Percentiles rank a stretch among this genome's conserved stretches.
Conservation (phyloP, 2,113 vertebrate species). For the Xiphophorus couchianus region DNA sequence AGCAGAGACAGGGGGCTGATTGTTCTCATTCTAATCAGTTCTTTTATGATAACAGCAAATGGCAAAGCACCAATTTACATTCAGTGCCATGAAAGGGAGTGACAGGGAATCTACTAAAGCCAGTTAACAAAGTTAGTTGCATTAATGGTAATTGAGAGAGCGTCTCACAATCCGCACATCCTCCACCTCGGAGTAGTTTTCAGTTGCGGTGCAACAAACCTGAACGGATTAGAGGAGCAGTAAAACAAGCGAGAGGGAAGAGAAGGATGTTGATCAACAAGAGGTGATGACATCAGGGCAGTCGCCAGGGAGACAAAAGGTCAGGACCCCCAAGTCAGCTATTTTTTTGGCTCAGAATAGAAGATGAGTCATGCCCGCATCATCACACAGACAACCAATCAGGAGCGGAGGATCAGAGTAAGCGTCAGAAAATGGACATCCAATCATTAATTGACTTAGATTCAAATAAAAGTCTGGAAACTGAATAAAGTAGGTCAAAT, state of each 20-base stretch:
- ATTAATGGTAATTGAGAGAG: background rate
- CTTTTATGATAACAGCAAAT: background rate
- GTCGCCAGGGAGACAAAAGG: constrained; percentile 69
- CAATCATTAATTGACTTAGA: constrained; percentile 17
- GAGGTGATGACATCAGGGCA: constrained; percentile 46
- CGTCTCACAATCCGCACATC: too few species aligned
- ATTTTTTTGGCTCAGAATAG: constrained; percentile 57
- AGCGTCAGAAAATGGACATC: constrained; percentile 17
- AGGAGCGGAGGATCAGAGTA: background rate
- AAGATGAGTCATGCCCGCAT: constrained; percentile 68
- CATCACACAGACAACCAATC: constrained; percentile 43
- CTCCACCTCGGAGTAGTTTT: too few species aligned
- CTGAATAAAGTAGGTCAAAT: background rate
- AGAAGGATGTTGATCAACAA: constrained; percentile 23
- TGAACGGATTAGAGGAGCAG: background rate
- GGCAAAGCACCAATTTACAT: constrained; percentile 33
- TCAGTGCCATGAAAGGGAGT: constrained; percentile 26
- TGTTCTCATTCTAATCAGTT: background rate
- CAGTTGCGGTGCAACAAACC: background rate
- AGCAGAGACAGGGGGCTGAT: background rate
- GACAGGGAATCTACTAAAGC: background rate
- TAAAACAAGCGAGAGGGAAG: constrained; percentile 10
- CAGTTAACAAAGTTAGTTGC: constrained; percentile 5
- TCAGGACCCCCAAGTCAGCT: constrained; percentile 44
- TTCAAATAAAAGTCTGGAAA: background rate